Conservation (phyloP, 1,140 invertebrate species). For the Drosophila saltans region DNA sequence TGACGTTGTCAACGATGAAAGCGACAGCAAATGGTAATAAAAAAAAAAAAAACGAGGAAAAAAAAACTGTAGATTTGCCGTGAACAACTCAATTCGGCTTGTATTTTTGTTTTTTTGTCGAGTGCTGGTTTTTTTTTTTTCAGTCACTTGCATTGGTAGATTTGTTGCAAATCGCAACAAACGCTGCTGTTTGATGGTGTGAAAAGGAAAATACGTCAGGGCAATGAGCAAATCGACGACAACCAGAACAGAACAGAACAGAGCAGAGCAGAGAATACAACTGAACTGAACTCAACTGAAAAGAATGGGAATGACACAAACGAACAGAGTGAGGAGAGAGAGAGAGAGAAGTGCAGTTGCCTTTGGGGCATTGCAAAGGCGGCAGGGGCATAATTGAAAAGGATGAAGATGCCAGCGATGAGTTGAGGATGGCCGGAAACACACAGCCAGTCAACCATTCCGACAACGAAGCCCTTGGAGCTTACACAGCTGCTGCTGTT, state of each 20-base stretch:
- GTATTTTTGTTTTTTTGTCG: conserved; percentile 32
- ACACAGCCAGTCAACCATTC: conserved; percentile 17
- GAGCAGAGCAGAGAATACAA: not conserved
- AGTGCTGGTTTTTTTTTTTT: conserved; percentile 6
- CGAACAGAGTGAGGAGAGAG: not conserved
- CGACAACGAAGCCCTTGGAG: conserved; percentile 40
- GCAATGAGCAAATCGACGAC: conserved; percentile 64
- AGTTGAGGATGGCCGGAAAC: conserved; percentile 65
- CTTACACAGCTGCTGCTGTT: conserved; percentile 10
- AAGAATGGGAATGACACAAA: not conserved
- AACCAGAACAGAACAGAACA: conserved; percentile 19
- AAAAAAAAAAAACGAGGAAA: conserved; percentile 16
- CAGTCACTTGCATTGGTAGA: conserved; percentile 31
- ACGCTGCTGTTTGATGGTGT: conserved; percentile 72
- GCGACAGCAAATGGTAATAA: conserved; percentile 11
- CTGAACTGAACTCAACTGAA: conserved; percentile 1
- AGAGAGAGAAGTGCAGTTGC: conserved; percentile 22
- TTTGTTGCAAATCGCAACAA: conserved; percentile 71
- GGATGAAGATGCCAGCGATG: conserved; percentile 58
- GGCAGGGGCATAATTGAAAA: conserved; percentile 69
- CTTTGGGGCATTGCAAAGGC: conserved; percentile 23
- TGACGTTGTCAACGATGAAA: conserved; percentile 45
- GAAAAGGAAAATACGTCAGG: conserved; percentile 61
- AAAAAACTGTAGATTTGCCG: conserved; percentile 52
- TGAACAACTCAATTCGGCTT: conserved; percentile 69